phyloP scores from a whole-genome alignment of 2,113 vertebrate species.

The Gallinago undulata region DNA sequence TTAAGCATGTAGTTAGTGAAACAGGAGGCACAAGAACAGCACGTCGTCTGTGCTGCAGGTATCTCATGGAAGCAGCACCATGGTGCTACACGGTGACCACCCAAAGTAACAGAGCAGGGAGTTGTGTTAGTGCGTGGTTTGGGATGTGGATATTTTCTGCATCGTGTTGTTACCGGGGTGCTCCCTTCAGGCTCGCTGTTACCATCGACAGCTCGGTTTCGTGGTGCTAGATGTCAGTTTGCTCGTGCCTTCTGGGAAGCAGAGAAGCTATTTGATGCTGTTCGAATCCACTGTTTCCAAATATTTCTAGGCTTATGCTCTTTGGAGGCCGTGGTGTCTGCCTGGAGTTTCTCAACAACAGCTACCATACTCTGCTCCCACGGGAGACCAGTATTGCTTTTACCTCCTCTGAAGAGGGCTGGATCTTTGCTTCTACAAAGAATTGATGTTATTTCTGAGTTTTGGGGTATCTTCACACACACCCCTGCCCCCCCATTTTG shows the following conservation, averaged over 20 bases:
- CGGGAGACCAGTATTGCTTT: neutral
- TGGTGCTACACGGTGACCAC: neutral
- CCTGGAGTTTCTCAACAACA: neutral
- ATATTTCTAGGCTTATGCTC: neutral
- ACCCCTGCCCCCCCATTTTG: fast-evolving
- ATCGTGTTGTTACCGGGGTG: neutral
- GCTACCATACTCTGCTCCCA: neutral
- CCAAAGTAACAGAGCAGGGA: neutral
- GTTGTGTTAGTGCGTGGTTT: neutral
- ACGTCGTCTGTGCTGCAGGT: neutral
- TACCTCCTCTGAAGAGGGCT: neutral
- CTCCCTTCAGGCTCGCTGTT: neutral
- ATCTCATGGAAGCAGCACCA: neutral
- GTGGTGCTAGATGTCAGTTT: neutral
- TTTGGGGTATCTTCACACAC: neutral
- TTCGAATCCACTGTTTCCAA: neutral
- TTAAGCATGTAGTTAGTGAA: neutral
- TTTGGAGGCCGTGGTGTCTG: neutral
- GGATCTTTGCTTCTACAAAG: neutral
- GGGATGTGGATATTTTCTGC: neutral
- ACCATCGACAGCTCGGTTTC: neutral
- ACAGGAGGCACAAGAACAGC: neutral
- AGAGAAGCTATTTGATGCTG: neutral
- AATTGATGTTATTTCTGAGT: neutral
- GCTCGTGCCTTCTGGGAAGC: neutral